A percentile compares a stretch with the other conserved stretches of the same genome.
phyloP scores from a whole-genome alignment of 2,888 invertebrate species.

The Helobdella robusta region DNA sequence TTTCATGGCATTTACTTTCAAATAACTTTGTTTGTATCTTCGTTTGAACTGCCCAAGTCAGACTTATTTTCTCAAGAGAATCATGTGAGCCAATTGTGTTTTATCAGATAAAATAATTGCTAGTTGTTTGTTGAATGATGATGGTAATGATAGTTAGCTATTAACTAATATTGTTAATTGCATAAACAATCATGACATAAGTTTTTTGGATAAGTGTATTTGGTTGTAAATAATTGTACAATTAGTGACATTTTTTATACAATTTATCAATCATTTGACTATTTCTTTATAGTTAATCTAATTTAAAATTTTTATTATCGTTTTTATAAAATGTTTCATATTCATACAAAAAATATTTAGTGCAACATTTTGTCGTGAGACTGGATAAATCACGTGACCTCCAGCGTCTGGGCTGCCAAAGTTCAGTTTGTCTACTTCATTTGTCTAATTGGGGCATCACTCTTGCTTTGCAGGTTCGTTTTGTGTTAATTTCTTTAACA shows the following conservation, averaged over 20 bases:
- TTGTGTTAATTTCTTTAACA: too few relatives aligned
- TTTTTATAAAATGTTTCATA: not conserved
- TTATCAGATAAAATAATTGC: too few relatives aligned
- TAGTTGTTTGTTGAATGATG: too few relatives aligned
- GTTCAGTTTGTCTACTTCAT: constrained; percentile 44
- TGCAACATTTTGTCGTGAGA: constrained; percentile 41
- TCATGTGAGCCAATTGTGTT: too few relatives aligned
- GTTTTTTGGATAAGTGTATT: too few relatives aligned
- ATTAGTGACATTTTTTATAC: not conserved
- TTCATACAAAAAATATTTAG: constrained; percentile 33
- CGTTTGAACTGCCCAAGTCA: too few relatives aligned
- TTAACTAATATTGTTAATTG: too few relatives aligned
- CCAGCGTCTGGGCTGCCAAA: constrained; percentile 42
- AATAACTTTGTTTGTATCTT: not conserved
- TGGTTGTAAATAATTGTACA: not conserved
- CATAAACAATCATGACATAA: too few relatives aligned
- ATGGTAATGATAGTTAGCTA: too few relatives aligned
- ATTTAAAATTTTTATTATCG: not conserved
- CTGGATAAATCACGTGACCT: constrained; percentile 45
- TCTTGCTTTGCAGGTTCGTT: constrained; percentile 42
- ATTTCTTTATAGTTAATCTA: not conserved
- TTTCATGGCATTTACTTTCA: not conserved
- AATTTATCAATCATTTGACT: not conserved
- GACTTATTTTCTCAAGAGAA: too few relatives aligned
- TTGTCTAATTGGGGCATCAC: constrained; percentile 45